phyloP scores from a whole-genome alignment of 2,888 invertebrate genomes.

The Hemaris fuciformis region DNA sequence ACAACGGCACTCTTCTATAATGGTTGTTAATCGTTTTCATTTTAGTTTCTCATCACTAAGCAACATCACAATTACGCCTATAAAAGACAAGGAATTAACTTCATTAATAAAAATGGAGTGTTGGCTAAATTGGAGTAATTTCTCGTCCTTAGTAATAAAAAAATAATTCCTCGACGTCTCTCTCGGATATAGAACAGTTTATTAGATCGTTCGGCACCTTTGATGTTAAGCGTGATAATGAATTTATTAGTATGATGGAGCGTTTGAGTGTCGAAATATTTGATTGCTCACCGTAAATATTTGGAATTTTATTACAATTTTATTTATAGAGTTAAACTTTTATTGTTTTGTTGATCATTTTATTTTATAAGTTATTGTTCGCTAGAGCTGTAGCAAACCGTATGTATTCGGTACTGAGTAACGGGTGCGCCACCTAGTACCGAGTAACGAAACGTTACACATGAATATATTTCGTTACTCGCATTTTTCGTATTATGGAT shows the following conservation, averaged over 20 bases:
- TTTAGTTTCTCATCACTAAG: too few species aligned
- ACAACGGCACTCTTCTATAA: too few species aligned
- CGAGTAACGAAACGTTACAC: too few species aligned
- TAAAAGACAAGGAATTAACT: slow-evolving; percentile 11
- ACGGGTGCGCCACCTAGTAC: too few species aligned
- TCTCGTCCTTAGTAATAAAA: slow-evolving; percentile 10
- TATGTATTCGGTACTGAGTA: too few species aligned
- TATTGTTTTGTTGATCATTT: neutral
- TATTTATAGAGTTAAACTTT: neutral
- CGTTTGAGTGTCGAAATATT: neutral
- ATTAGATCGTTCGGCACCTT: neutral
- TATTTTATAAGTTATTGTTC: too few species aligned
- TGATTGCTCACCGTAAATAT: neutral
- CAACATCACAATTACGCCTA: neutral
- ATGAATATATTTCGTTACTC: too few species aligned
- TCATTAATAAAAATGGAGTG: slow-evolving; percentile 13
- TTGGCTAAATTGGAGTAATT: slow-evolving; percentile 14
- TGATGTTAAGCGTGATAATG: slow-evolving; percentile 4
- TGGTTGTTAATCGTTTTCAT: too few species aligned
- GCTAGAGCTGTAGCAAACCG: too few species aligned
- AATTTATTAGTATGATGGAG: neutral
- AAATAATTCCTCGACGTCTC: slow-evolving; percentile 1
- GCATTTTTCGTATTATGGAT: too few species aligned
- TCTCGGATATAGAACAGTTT: neutral
- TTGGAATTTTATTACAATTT: neutral